phyloP scores from a whole-genome alignment of 2,113 vertebrate species.

The Caranx melampygus region DNA sequence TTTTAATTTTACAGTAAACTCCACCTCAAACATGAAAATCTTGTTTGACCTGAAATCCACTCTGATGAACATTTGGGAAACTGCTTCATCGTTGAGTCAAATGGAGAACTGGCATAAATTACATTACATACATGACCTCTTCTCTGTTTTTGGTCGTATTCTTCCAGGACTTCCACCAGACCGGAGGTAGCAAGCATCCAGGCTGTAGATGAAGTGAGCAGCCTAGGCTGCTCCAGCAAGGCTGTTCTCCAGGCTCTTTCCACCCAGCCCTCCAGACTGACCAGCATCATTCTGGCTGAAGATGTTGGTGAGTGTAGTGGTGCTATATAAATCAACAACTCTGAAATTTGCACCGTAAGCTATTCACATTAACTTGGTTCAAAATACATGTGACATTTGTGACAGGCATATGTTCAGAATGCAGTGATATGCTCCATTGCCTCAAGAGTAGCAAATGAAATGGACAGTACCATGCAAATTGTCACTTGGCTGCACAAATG shows the following conservation, averaged over 20 bases:
- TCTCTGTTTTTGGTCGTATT: constrained; percentile 1
- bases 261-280: constrained; percentile 82
- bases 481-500: constrained; percentile 27
- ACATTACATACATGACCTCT: background rate
- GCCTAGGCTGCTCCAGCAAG: constrained; percentile 88
- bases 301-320: constrained; percentile 87
- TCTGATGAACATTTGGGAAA: background rate
- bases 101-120: background rate
- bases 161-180: constrained; percentile 90
- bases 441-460: background rate
- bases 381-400: background rate
- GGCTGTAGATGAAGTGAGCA: constrained; percentile 78
- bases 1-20: background rate
- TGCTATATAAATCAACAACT: background rate
- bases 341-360: background rate
- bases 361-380: background rate
- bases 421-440: background rate
- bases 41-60: background rate
- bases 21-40: background rate
- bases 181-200: constrained; percentile 94
- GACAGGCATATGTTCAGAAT: background rate
- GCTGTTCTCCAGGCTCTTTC: constrained; percentile 93
- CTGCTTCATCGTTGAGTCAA: background rate
- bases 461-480: background rate
- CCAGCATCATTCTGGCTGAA: constrained; percentile 92